Evolutionary conservation across 2,888 invertebrate genomes (phyloP), one percentile per base, ranked within the genome.

Genomic region (Trichogramma evanescens): DNA sequence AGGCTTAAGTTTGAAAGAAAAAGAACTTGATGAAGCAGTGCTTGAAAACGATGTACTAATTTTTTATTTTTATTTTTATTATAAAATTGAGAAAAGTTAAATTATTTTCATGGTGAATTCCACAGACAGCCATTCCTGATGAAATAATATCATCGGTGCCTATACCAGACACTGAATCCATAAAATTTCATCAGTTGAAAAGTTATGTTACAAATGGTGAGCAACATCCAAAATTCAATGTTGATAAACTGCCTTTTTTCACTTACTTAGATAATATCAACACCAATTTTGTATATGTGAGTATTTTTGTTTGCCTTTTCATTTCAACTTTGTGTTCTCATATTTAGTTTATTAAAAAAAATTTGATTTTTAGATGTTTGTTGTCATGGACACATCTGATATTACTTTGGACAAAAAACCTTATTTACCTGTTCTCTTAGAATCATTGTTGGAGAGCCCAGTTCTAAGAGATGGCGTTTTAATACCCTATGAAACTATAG

Each of bases 271-370:
- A 93, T 78, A 86, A 90, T 74, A 80, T 93, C 54, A 86, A 89
- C 66, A 89, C 91, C 2, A 90, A 89, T 77, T 93, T 94, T 77
- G 86, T 92, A 65, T 89, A 91, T 78, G 92, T 93, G 77, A 83
- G 87, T 84, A 68, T 46, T 61, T 8, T 38, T 50, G 50, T 45
- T 52, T 26, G 4, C n/a, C 2, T 6, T 13, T 6, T 26, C 26
- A 13, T 6, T 6, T 13, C 8, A 41, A 6, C 40, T 4, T 10
- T 43, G 53, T 53, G 8, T 38, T 51, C 8, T 39, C 6, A 51
- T 9, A 10, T 50, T 38, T 1, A 42, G 38, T 52, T 43, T 26
- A 55, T 56, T 61, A 56, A 63, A 13, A 9, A 5, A 39, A 7
- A 3, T 51, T 8, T 69, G 68, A 63, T 65, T 76, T 78, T 46